These are phyloP conservation scores for Megaceryle torquata DNA, from an alignment of 2,113 vertebrate genomes.

Conservation along the genomic window DNA sequence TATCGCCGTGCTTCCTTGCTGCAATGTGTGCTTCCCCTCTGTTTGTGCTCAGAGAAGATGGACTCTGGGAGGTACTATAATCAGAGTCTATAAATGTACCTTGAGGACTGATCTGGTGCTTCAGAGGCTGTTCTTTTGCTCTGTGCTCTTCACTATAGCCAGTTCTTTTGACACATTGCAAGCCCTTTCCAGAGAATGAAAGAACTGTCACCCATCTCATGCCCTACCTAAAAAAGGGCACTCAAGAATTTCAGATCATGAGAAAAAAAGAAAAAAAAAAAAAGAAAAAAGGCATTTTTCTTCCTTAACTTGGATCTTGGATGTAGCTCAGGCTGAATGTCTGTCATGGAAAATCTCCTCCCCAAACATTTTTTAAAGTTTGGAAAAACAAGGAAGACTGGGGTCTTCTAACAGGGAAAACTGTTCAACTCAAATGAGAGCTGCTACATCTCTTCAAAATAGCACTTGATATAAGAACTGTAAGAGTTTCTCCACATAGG, in stretches of 20 bases:
- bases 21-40: fast-evolving
- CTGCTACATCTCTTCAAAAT: not conserved
- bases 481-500: not conserved
- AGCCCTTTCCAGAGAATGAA: not conserved
- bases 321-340: not conserved
- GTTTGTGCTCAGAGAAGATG: not conserved
- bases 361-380: not conserved
- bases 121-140: not conserved
- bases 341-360: not conserved
- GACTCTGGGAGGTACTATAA: not conserved
- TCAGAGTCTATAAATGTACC: not conserved
- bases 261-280: not conserved
- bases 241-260: not conserved
- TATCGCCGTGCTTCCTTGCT: not conserved
- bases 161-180: not conserved
- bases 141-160: not conserved
- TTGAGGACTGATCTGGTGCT: not conserved
- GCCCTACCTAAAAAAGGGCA: not conserved
- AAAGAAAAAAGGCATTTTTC: not conserved
- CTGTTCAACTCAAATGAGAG: not conserved
- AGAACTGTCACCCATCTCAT: not conserved
- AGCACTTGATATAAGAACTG: not conserved
- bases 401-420: not conserved
- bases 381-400: not conserved
- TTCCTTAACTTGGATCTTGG: not conserved